Conservation (phyloP, 2,888 invertebrate genomes). For the Phymatocera aterrima region DNA sequence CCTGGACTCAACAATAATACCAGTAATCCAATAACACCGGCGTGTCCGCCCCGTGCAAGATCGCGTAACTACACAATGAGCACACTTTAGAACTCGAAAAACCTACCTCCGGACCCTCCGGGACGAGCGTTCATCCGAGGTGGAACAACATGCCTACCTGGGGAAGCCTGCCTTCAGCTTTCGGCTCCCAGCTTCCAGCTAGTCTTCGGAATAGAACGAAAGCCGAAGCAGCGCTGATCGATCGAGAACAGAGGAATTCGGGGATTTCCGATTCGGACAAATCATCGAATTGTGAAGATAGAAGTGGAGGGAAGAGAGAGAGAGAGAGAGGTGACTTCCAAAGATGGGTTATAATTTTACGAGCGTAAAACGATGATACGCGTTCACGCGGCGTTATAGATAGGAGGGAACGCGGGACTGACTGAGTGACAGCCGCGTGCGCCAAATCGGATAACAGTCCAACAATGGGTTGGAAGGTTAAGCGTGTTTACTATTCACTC, state of each 20-base stretch:
- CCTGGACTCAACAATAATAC: conserved; percentile 61
- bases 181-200: no score
- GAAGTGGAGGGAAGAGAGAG: not conserved
- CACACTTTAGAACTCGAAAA: not conserved
- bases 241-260: not conserved
- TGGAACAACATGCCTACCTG: no score
- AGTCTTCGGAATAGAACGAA: not conserved
- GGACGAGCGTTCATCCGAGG: no score
- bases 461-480: conserved; percentile 72
- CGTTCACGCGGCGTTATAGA: not conserved
- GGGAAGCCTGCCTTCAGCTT: not conserved
- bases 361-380: not conserved
- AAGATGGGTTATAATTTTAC: not conserved
- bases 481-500: conserved; percentile 74
- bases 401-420: not conserved
- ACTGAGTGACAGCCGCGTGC: conserved; percentile 51
- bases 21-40: conserved; percentile 68
- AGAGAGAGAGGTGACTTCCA: not conserved
- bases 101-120: not conserved
- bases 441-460: conserved; percentile 71
- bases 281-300: not conserved
- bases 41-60: conserved; percentile 63
- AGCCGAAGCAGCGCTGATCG: not conserved
- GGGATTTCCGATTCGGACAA: not conserved
- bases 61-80: conserved; percentile 46